phyloP scores from a whole-genome alignment of 2,113 vertebrate genomes.

The Vidua macroura region DNA sequence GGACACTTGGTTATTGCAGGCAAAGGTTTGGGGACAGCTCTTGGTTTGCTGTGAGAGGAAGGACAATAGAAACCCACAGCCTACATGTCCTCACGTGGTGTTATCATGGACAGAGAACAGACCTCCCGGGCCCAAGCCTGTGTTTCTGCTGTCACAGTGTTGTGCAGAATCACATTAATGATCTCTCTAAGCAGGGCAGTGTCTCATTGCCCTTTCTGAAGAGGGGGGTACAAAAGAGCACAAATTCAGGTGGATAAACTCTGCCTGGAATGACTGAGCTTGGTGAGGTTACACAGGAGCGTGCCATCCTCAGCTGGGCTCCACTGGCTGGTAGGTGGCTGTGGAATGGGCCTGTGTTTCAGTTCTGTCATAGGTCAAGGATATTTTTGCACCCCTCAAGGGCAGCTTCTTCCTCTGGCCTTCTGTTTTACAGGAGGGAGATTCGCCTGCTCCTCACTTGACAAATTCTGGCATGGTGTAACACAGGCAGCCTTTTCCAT shows the following conservation, averaged over 20 bases:
- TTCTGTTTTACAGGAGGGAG: neutral
- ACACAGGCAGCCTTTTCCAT: neutral
- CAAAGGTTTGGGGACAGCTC: neutral
- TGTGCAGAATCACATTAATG: neutral
- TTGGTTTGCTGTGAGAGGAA: neutral
- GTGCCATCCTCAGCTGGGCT: neutral
- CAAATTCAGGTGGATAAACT: neutral
- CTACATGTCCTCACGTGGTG: rapidly evolving
- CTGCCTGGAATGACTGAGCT: neutral
- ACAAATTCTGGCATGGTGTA: neutral
- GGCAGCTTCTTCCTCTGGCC: neutral
- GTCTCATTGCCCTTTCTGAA: neutral
- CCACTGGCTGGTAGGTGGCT: neutral
- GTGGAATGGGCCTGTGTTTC: neutral
- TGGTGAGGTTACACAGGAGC: neutral
- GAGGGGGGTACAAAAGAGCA: neutral
- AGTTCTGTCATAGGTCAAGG: neutral
- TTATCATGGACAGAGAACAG: neutral
- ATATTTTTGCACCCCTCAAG: neutral
- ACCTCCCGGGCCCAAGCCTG: neutral
- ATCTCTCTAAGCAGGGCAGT: neutral
- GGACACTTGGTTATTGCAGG: neutral
- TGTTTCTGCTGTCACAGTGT: neutral
- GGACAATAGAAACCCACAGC: neutral
- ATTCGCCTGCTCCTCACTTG: neutral